A percentile compares a stretch with the other conserved stretches of the same genome.
These are phyloP conservation scores for Lithophane leautieri DNA, from an alignment of 2,888 invertebrate genomes.

Conservation along the genomic window DNA sequence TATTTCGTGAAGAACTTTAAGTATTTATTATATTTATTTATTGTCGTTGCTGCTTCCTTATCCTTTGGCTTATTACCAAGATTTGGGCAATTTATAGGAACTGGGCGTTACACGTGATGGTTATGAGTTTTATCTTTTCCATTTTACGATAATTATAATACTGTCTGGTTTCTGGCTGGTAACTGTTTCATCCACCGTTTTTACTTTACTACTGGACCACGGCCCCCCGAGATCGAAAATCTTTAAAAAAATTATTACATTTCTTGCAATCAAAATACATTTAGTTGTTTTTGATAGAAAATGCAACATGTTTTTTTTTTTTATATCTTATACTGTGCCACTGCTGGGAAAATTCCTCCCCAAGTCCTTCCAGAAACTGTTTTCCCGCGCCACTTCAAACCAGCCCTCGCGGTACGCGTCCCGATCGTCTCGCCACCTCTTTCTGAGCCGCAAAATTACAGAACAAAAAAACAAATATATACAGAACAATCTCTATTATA, in stretches of 20 bases:
- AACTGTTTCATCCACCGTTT: neutral
- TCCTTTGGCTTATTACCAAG: constrained; percentile 26
- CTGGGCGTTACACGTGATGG: neutral
- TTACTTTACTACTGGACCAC: neutral
- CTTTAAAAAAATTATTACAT: neutral
- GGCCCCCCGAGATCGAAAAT: too few relatives aligned
- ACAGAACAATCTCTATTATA: neutral
- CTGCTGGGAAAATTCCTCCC: too few relatives aligned
- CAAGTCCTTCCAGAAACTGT: too few relatives aligned
- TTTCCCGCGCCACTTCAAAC: too few relatives aligned
- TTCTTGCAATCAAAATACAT: neutral
- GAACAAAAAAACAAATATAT: neutral
- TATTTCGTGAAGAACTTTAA: constrained; percentile 22
- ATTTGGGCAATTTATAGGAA: constrained; percentile 16
- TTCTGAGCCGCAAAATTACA: too few relatives aligned
- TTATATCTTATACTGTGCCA: neutral
- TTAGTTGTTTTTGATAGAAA: too few relatives aligned
- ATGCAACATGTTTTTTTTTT: neutral
- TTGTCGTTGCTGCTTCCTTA: neutral
- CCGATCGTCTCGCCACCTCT: too few relatives aligned
- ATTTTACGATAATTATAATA: neutral
- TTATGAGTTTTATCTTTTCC: neutral
- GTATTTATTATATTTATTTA: constrained; percentile 44
- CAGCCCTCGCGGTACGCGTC: neutral
- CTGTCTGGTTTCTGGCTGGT: neutral